These are phyloP conservation scores for Centruroides sculpturatus DNA, from an alignment of 1,140 invertebrate genomes.

Conservation along the genomic window DNA sequence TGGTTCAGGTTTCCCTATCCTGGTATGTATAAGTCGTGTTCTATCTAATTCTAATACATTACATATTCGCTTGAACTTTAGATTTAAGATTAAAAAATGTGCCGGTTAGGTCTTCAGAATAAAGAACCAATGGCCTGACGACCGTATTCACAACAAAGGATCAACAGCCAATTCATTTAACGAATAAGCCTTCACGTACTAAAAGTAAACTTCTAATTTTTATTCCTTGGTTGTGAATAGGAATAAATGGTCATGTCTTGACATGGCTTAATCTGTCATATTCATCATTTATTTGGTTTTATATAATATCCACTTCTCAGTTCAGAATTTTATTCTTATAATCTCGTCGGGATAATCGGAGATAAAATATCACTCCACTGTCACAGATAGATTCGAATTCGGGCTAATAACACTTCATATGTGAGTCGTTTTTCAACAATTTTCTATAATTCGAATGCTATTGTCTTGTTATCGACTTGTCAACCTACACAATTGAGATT, in stretches of 20 bases:
- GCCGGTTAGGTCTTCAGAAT: background rate
- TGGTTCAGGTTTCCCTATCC: conserved; percentile 80
- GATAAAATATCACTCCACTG: background rate
- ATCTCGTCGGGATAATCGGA: background rate
- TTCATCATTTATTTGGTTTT: background rate
- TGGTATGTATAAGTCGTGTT: conserved; percentile 30
- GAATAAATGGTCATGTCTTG: too few relatives aligned
- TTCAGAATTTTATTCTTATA: background rate
- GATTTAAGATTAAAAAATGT: background rate
- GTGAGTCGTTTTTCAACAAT: too few relatives aligned
- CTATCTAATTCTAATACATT: background rate
- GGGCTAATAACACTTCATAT: too few relatives aligned
- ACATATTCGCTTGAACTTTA: background rate
- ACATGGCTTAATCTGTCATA: too few relatives aligned
- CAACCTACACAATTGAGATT: too few relatives aligned
- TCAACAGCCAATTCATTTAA: background rate
- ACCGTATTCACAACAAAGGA: background rate
- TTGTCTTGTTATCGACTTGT: too few relatives aligned
- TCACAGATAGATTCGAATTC: background rate
- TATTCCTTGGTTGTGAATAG: too few relatives aligned
- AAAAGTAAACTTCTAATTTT: too few relatives aligned
- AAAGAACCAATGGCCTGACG: background rate
- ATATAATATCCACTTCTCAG: background rate
- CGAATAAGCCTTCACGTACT: too few relatives aligned
- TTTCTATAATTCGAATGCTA: too few relatives aligned